phyloP scores from a whole-genome alignment of 2,113 vertebrate species.

The Brachyhypopomus gauderio region DNA sequence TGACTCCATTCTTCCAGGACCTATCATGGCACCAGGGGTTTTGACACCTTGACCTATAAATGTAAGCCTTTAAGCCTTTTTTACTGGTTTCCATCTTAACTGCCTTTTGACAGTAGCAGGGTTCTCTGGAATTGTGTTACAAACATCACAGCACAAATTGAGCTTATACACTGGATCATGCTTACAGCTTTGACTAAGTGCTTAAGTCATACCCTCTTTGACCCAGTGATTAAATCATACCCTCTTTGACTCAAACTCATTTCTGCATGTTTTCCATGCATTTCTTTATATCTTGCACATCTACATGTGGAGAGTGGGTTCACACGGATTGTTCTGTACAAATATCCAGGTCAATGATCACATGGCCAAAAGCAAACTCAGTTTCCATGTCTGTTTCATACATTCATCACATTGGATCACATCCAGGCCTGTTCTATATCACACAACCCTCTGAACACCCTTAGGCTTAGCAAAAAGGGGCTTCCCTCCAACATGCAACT shows the following conservation, averaged over 20 bases:
- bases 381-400: conserved; percentile 33
- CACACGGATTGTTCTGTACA: not conserved
- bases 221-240: not conserved
- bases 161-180: not conserved
- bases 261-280: too few relatives aligned
- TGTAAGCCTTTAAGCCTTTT: too few relatives aligned
- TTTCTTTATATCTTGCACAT: too few relatives aligned
- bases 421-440: conserved; percentile 23
- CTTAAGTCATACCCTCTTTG: not conserved
- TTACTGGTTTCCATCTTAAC: not conserved
- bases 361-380: conserved; percentile 19
- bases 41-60: too few relatives aligned
- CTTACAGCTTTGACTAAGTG: conserved; percentile 2
- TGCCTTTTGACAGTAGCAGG: conserved; percentile 9
- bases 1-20: not conserved
- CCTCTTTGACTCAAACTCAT: not conserved
- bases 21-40: too few relatives aligned
- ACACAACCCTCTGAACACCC: conserved; percentile 13
- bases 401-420: not conserved
- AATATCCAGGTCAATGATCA: conserved; percentile 24
- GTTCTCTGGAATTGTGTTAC: not conserved
- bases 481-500: not conserved
- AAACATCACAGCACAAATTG: conserved; percentile 9
- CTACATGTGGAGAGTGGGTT: not conserved
- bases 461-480: not conserved